phyloP scores from a whole-genome alignment of 2,797 vertebrate species.

The Spea hammondii region DNA sequence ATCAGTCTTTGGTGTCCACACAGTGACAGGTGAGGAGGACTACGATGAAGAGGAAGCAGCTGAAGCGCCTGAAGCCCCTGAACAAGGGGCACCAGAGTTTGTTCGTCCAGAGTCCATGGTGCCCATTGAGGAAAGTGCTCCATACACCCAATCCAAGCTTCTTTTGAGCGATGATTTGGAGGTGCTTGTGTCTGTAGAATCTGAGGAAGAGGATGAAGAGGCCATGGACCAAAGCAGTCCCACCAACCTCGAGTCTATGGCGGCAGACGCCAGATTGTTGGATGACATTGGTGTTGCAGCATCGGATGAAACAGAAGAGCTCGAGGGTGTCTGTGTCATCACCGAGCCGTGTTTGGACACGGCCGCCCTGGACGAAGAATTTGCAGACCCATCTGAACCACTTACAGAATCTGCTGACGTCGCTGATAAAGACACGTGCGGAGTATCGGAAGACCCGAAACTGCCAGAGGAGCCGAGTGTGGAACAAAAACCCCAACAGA shows the following conservation, averaged over 20 bases:
- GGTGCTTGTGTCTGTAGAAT: constrained; percentile 38
- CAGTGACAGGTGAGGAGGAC: not conserved
- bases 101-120: constrained; percentile 6
- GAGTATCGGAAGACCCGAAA: fast-evolving
- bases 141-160: not conserved
- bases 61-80: constrained; percentile 15
- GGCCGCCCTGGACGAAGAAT: not conserved
- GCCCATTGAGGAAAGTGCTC: not conserved
- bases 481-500: fast-evolving
- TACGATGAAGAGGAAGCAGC: constrained; percentile 39
- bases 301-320: constrained; percentile 6
- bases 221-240: not conserved
- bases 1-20: not conserved
- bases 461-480: not conserved
- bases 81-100: not conserved
- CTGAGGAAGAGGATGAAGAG: constrained; percentile 31
- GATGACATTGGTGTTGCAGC: not conserved
- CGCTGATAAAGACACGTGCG: fast-evolving
- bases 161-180: constrained; percentile 14
- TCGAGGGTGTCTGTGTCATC: not conserved
- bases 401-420: not conserved
- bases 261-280: not conserved
- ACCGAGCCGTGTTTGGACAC: not conserved
- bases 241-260: not conserved
- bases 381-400: not conserved